Percentiles rank a stretch among this genome's conserved stretches.
These are phyloP conservation scores for Simalia tracyae DNA, from an alignment of 2,797 vertebrate genomes.

Conservation along the genomic window DNA sequence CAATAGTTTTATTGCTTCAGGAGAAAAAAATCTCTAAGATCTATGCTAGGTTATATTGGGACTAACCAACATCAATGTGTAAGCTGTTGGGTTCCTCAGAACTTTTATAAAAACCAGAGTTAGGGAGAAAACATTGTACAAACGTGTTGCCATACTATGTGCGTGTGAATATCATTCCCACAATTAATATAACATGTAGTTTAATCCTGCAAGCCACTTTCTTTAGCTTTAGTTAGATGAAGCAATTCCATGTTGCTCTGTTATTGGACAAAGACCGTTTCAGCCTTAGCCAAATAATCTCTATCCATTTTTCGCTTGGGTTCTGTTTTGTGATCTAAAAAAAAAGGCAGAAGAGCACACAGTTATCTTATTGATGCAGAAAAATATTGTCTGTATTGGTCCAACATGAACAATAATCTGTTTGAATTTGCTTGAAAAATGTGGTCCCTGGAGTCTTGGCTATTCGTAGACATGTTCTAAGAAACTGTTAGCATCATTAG, in stretches of 20 bases:
- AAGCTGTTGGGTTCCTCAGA: neutral
- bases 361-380: neutral
- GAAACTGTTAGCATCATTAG: neutral
- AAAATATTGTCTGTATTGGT: neutral
- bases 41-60: neutral
- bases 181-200: neutral
- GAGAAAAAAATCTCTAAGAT: neutral
- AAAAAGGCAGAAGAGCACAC: neutral
- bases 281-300: too few species aligned
- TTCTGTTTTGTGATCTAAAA: neutral
- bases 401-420: neutral
- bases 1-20: neutral
- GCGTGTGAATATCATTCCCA: neutral
- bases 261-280: too few species aligned
- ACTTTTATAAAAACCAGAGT: neutral
- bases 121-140: neutral
- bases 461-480: conserved; percentile 1
- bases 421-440: conserved; percentile 2
- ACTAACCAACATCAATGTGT: neutral
- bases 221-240: neutral
- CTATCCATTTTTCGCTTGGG: neutral
- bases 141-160: neutral
- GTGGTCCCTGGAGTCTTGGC: neutral
- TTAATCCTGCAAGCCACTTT: neutral
- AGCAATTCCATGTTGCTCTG: neutral